Evolutionary conservation across 2,113 vertebrate genomes (phyloP).

Genomic region (Fregetta grallaria): DNA sequence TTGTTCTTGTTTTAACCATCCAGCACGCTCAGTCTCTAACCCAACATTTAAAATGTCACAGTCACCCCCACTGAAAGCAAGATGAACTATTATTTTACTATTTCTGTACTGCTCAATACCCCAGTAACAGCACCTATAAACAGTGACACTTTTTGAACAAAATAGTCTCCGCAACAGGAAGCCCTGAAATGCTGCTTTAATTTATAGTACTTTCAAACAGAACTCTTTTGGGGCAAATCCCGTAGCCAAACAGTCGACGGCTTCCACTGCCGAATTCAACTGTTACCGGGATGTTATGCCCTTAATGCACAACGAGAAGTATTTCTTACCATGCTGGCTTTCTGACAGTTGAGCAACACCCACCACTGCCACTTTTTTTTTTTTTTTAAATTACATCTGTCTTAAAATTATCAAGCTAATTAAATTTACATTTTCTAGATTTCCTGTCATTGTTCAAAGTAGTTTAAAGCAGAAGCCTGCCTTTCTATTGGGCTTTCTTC

Average conservation of each 20-base stretch:
- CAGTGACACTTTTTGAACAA: not conserved
- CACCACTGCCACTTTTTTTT: not conserved
- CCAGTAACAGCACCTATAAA: too few species aligned
- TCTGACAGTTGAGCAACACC: not conserved
- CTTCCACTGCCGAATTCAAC: rapidly evolving
- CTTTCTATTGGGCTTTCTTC: not conserved
- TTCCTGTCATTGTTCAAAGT: not conserved
- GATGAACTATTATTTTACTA: not conserved
- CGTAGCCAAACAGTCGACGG: not conserved
- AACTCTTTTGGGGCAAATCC: not conserved
- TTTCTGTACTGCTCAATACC: not conserved
- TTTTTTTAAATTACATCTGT: not conserved
- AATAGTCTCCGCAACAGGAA: not conserved
- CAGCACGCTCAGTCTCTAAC: not conserved
- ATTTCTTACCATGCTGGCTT: not conserved
- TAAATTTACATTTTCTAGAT: not conserved
- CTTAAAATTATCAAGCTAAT: not conserved
- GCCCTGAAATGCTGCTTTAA: not conserved
- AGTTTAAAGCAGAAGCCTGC: not conserved
- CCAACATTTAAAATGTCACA: rapidly evolving
- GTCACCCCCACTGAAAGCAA: not conserved
- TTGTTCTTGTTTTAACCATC: too few species aligned
- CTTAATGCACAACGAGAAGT: not conserved
- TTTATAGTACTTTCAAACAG: not conserved
- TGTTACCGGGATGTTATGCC: rapidly evolving